Conservation (phyloP, 2,797 vertebrate species). For the Odontamblyopus lacepedii region DNA sequence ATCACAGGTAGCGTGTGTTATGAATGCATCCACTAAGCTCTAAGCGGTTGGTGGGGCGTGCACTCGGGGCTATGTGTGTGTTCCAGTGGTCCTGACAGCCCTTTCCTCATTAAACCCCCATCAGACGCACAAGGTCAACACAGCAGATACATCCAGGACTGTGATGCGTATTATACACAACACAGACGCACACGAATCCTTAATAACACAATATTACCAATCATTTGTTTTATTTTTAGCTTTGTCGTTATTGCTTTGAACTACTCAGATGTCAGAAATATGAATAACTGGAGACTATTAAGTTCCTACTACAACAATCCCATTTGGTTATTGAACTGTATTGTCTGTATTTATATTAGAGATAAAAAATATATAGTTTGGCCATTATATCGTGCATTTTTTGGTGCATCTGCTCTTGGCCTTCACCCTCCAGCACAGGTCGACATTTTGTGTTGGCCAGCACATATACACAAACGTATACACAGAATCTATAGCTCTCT, state of each 20-base stretch:
- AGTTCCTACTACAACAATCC: constrained; percentile 39
- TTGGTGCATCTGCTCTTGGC: too few relatives aligned
- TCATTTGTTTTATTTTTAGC: constrained; percentile 62
- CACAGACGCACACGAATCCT: constrained; percentile 14
- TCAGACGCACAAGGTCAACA: constrained; percentile 68
- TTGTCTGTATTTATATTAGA: not conserved
- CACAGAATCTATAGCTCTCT: too few relatives aligned
- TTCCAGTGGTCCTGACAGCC: constrained; percentile 64
- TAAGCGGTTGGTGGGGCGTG: constrained; percentile 1
- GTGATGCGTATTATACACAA: constrained; percentile 19
- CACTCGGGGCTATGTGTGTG: constrained; percentile 22
- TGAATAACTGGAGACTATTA: constrained; percentile 46
- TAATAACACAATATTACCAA: constrained; percentile 38
- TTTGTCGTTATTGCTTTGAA: constrained; percentile 52
- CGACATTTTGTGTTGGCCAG: too few relatives aligned
- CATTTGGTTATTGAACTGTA: constrained; percentile 16
- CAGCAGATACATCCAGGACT: constrained; percentile 41
- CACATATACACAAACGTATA: too few relatives aligned
- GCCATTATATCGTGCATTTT: too few relatives aligned
- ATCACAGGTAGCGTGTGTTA: constrained; percentile 31
- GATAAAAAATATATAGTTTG: too few relatives aligned
- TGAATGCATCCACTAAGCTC: constrained; percentile 29
- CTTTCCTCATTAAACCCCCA: constrained; percentile 68
- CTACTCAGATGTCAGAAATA: constrained; percentile 46
- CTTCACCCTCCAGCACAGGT: too few relatives aligned